Percentiles rank a stretch among this genome's conserved stretches.
Conservation (phyloP, 1,140 invertebrate genomes). For the Drosophila sp. region DNA sequence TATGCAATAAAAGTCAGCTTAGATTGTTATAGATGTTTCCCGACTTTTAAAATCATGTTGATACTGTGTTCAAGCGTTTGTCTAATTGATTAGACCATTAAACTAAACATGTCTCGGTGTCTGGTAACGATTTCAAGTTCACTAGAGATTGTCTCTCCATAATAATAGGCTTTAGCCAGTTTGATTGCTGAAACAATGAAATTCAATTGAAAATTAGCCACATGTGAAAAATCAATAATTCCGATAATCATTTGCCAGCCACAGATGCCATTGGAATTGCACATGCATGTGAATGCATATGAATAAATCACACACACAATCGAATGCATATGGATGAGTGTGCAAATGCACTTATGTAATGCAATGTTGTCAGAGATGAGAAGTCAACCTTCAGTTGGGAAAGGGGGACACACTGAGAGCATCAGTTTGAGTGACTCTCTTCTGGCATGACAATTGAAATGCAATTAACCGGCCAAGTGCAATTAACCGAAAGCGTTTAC, state of each 20-base stretch:
- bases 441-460: conserved; percentile 78
- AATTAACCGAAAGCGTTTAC: conserved; percentile 73
- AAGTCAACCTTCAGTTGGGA: conserved; percentile 65
- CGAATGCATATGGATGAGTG: conserved; percentile 17
- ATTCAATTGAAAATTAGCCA: conserved; percentile 65
- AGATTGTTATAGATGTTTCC: too few relatives aligned
- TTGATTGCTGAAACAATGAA: conserved; percentile 68
- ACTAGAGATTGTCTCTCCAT: neutral
- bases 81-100: too few relatives aligned
- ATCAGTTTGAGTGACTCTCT: conserved; percentile 35
- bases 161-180: conserved; percentile 18
- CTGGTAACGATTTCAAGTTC: neutral
- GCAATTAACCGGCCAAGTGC: conserved; percentile 76
- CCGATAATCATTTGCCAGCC: conserved; percentile 23
- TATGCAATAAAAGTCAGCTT: too few relatives aligned
- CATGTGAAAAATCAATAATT: conserved; percentile 61
- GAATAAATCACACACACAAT: neutral
- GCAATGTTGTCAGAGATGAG: conserved; percentile 41
- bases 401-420: conserved; percentile 22
- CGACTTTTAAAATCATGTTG: too few relatives aligned
- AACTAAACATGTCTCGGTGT: too few relatives aligned
- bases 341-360: conserved; percentile 51
- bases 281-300: conserved; percentile 27
- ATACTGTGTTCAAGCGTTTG: too few relatives aligned
- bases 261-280: conserved; percentile 40